Evolutionary conservation across 2,888 invertebrate species (phyloP).

Genomic region (Diachrysia chrysitis): DNA sequence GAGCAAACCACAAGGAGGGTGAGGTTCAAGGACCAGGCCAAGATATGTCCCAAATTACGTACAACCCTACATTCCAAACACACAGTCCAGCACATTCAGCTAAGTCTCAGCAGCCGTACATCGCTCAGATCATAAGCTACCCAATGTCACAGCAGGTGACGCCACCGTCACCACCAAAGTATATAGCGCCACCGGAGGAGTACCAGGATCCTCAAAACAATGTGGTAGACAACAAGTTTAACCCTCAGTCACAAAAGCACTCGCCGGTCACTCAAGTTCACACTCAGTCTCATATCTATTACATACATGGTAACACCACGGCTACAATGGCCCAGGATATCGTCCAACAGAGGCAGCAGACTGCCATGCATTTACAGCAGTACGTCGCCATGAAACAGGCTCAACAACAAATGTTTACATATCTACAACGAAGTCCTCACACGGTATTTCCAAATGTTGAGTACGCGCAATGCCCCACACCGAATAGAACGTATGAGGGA

Average conservation of each 20-base stretch:
- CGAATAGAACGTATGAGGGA: slow-evolving; percentile 76
- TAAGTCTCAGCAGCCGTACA: slow-evolving; percentile 83
- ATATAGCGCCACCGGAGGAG: slow-evolving; percentile 85
- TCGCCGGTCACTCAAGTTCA: slow-evolving; percentile 67
- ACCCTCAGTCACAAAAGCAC: slow-evolving; percentile 63
- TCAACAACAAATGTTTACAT: slow-evolving; percentile 86
- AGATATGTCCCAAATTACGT: slow-evolving; percentile 85
- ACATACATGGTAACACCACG: slow-evolving; percentile 81
- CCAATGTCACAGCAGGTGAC: slow-evolving; percentile 86
- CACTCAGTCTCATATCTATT: slow-evolving; percentile 81
- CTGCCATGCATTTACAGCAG: slow-evolving; percentile 85
- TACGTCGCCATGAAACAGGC: slow-evolving; percentile 89
- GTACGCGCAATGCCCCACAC: slow-evolving; percentile 71
- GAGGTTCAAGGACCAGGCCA: slow-evolving; percentile 70
- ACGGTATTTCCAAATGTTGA: slow-evolving; percentile 83
- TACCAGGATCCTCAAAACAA: slow-evolving; percentile 85
- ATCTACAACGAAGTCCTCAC: slow-evolving; percentile 82
- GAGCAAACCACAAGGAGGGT: slow-evolving; percentile 71
- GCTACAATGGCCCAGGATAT: slow-evolving; percentile 75
- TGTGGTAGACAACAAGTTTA: slow-evolving; percentile 72
- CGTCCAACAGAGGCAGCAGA: slow-evolving; percentile 85
- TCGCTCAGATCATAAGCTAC: slow-evolving; percentile 85
- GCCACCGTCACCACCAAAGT: slow-evolving; percentile 83
- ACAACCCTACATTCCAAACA: slow-evolving; percentile 88
- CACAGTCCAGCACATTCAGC: slow-evolving; percentile 85